A percentile compares a stretch with the other conserved stretches of the same genome.
phyloP scores from a whole-genome alignment of 2,113 vertebrate genomes.

The Tetrax tetrax region DNA sequence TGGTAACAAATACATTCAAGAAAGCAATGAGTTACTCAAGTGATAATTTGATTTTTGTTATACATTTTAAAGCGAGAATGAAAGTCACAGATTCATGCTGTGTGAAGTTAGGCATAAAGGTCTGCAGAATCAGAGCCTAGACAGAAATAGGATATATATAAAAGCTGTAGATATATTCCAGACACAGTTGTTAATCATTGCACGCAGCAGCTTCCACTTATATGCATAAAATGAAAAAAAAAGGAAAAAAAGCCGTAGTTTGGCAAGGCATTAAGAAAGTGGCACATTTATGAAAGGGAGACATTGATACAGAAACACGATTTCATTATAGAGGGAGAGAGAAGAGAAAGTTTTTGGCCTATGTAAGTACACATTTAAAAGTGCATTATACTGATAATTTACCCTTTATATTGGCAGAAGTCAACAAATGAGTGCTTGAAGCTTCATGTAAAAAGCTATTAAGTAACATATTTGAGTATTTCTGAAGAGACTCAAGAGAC shows the following conservation, averaged over 20 bases:
- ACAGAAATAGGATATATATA: not conserved
- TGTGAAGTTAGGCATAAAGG: conserved; percentile 5
- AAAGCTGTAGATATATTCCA: not conserved
- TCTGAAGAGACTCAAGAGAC: not conserved
- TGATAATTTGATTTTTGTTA: conserved; percentile 26
- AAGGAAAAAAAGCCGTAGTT: not conserved
- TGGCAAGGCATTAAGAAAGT: not conserved
- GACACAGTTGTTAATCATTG: conserved; percentile 1
- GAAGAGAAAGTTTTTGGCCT: not conserved
- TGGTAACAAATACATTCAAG: not conserved
- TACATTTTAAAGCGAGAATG: not conserved
- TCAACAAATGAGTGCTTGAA: not conserved
- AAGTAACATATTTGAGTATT: not conserved
- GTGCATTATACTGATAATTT: conserved; percentile 4
- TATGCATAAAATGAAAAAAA: not conserved
- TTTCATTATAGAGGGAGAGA: not conserved
- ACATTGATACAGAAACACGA: not conserved
- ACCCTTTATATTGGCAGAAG: not conserved
- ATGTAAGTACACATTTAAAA: not conserved
- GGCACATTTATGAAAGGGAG: not conserved
- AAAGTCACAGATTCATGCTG: not conserved
- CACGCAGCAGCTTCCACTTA: not conserved
- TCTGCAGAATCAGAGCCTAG: conserved; percentile 22
- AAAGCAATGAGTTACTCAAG: conserved; percentile 8
- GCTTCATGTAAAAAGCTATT: not conserved